phyloP scores from a whole-genome alignment of 2,797 vertebrate genomes.

The Hapalemur alaotrensis region DNA sequence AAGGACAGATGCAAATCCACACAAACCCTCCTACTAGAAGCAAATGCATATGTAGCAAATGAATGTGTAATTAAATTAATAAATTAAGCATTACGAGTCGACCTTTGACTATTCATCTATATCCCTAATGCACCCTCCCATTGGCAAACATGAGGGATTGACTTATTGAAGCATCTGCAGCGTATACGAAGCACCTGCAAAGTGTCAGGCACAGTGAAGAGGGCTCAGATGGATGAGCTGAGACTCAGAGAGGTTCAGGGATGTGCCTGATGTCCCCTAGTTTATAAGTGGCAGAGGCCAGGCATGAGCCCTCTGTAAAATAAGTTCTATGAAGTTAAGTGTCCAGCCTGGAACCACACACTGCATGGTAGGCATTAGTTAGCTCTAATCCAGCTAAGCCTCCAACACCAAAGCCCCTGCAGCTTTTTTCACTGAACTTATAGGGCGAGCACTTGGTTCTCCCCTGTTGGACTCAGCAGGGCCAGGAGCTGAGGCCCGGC shows the following conservation, averaged over 20 bases:
- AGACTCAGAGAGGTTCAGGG: background rate
- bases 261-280: too few species aligned
- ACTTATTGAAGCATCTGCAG: background rate
- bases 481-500: background rate
- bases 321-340: background rate
- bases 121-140: background rate
- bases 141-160: background rate
- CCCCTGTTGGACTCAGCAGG: background rate
- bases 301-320: background rate
- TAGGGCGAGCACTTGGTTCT: rapidly evolving
- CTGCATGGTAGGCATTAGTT: too few species aligned
- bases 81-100: background rate
- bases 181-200: background rate
- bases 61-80: slow-evolving; percentile 25
- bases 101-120: background rate
- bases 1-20: slow-evolving; percentile 13
- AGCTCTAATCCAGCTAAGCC: background rate
- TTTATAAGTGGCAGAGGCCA: background rate
- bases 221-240: background rate
- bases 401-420: background rate
- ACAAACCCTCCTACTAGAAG: background rate
- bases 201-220: background rate
- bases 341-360: background rate
- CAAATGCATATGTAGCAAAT: background rate
- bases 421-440: background rate